phyloP scores from a whole-genome alignment of 2,113 vertebrate genomes.

The Heterotilapia buettikoferi region DNA sequence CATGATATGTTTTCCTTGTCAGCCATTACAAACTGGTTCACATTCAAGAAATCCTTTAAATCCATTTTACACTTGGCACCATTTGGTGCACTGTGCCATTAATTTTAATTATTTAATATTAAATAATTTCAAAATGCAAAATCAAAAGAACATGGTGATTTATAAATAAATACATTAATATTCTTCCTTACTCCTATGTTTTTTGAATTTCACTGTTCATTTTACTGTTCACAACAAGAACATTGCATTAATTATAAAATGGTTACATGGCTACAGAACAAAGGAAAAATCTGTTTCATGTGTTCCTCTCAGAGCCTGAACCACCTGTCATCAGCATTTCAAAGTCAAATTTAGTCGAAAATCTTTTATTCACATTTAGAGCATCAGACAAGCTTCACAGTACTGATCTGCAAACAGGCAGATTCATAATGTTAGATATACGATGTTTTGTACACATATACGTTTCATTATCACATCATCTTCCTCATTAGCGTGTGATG shows the following conservation, averaged over 20 bases:
- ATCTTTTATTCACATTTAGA: neutral
- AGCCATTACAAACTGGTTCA: neutral
- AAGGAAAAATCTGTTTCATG: neutral
- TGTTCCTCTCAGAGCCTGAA: neutral
- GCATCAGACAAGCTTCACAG: neutral
- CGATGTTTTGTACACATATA: neutral
- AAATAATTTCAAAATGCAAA: neutral
- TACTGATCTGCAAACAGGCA: accelerated
- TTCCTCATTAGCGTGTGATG: neutral
- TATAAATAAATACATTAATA: neutral
- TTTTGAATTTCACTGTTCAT: neutral
- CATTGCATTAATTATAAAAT: neutral
- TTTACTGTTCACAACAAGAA: neutral
- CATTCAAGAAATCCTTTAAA: neutral
- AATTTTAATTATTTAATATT: neutral
- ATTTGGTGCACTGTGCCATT: neutral
- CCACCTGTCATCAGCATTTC: neutral
- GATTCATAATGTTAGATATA: neutral
- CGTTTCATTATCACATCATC: neutral
- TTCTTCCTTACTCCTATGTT: neutral
- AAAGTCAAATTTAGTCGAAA: neutral
- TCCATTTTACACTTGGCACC: neutral
- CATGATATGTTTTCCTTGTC: neutral
- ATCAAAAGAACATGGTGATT: neutral
- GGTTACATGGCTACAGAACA: neutral